These are phyloP conservation scores for Pristionchus maxplancki DNA, from an alignment of 2,888 invertebrate genomes.

Conservation along the genomic window DNA sequence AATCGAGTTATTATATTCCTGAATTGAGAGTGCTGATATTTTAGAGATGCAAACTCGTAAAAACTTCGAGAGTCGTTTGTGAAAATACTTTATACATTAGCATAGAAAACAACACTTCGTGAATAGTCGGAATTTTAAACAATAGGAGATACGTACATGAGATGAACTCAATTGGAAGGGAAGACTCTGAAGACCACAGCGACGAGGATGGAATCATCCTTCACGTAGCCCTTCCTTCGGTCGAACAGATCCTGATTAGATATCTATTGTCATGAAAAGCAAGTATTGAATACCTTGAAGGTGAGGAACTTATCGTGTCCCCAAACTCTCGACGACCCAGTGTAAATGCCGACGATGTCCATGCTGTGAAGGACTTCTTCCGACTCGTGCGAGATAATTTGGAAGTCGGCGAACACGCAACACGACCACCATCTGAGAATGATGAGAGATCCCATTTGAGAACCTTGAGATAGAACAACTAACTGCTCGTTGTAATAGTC, in stretches of 20 bases:
- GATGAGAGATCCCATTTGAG: neutral
- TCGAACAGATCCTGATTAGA: neutral
- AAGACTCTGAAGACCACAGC: neutral
- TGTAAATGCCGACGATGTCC: neutral
- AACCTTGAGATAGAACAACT: neutral
- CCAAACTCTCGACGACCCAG: neutral
- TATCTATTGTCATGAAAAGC: neutral
- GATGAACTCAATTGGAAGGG: neutral
- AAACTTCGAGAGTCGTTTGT: too few relatives aligned
- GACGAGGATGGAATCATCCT: neutral
- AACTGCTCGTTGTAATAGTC: neutral
- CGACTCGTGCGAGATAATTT: neutral
- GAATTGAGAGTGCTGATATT: too few relatives aligned
- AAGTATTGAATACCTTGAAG: neutral
- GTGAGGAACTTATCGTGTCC: neutral
- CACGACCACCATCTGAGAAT: constrained; percentile 2
- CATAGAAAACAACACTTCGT: too few relatives aligned
- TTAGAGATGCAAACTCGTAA: too few relatives aligned
- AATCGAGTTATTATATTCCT: too few relatives aligned
- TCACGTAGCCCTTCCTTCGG: neutral
- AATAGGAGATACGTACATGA: too few relatives aligned
- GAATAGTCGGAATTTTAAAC: too few relatives aligned
- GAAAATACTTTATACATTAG: too few relatives aligned
- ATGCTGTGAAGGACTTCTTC: neutral
- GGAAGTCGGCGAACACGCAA: neutral